These are phyloP conservation scores for Marcusenius ussheri DNA, from an alignment of 2,113 vertebrate genomes.

Conservation along the genomic window DNA sequence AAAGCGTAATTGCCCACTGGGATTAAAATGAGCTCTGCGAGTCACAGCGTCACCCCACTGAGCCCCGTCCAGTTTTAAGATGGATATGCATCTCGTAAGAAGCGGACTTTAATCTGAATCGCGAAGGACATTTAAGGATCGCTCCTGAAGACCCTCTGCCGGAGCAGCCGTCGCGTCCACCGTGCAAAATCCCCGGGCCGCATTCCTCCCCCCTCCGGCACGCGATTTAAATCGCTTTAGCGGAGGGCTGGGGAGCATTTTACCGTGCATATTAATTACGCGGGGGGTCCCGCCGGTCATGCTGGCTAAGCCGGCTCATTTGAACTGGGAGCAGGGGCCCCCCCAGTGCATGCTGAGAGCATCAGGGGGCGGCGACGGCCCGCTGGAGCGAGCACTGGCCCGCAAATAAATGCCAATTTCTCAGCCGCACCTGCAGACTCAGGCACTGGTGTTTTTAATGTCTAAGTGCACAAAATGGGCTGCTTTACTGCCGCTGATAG, in stretches of 20 bases:
- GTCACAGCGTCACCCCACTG: slow-evolving; percentile 87
- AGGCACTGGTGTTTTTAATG: slow-evolving; percentile 37
- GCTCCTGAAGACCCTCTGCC: slow-evolving; percentile 77
- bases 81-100: slow-evolving; percentile 97
- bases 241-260: slow-evolving; percentile 81
- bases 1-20: slow-evolving; percentile 99
- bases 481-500: slow-evolving; percentile 38
- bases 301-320: slow-evolving; percentile 82
- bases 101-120: slow-evolving; percentile 92
- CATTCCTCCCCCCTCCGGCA: slow-evolving; percentile 77
- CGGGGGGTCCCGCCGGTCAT: slow-evolving; percentile 75
- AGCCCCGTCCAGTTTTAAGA: slow-evolving; percentile 90
- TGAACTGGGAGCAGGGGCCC: slow-evolving; percentile 70
- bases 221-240: slow-evolving; percentile 90
- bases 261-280: slow-evolving; percentile 96
- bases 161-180: slow-evolving; percentile 89
- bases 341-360: slow-evolving; percentile 75
- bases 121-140: slow-evolving; percentile 88
- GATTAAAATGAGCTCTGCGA: slow-evolving; percentile 97
- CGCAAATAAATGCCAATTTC: slow-evolving; percentile 67
- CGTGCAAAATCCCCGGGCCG: slow-evolving; percentile 88
- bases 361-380: slow-evolving; percentile 65
- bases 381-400: slow-evolving; percentile 69
- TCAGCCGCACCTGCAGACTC: slow-evolving; percentile 62
- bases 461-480: slow-evolving; percentile 38